Conservation (phyloP, 2,888 invertebrate species). For the Cantharis flavilabris region DNA sequence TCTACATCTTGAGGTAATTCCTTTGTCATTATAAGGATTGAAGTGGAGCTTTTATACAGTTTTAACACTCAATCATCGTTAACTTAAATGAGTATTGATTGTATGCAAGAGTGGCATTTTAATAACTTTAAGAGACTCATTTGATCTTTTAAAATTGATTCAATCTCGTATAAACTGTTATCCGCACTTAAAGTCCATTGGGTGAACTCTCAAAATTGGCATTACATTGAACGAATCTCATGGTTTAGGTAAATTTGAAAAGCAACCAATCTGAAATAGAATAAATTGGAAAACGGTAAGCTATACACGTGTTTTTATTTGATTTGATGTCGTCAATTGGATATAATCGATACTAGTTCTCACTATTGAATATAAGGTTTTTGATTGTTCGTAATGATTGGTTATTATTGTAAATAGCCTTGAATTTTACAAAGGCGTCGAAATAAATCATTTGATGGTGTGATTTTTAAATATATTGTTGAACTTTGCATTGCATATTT, state of each 20-base stretch:
- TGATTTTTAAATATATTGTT: neutral
- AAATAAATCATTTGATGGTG: neutral
- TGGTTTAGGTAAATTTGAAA: neutral
- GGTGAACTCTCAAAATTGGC: neutral
- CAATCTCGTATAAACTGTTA: neutral
- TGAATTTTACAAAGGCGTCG: neutral
- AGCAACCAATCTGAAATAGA: neutral
- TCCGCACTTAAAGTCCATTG: neutral
- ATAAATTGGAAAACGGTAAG: neutral
- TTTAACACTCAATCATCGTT: neutral
- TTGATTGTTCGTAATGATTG: neutral
- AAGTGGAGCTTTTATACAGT: neutral
- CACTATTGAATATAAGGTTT: neutral
- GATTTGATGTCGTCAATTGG: neutral
- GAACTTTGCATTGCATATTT: neutral
- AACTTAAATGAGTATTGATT: neutral
- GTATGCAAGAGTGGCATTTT: neutral
- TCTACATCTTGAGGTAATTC: neutral
- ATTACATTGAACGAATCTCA: neutral
- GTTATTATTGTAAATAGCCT: neutral
- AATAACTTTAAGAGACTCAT: neutral
- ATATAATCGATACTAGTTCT: neutral
- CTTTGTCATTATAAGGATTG: neutral
- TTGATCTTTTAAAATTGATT: neutral
- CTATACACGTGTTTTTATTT: neutral